phyloP scores from a whole-genome alignment of 2,797 vertebrate species.

The Gambelia wislizenii region DNA sequence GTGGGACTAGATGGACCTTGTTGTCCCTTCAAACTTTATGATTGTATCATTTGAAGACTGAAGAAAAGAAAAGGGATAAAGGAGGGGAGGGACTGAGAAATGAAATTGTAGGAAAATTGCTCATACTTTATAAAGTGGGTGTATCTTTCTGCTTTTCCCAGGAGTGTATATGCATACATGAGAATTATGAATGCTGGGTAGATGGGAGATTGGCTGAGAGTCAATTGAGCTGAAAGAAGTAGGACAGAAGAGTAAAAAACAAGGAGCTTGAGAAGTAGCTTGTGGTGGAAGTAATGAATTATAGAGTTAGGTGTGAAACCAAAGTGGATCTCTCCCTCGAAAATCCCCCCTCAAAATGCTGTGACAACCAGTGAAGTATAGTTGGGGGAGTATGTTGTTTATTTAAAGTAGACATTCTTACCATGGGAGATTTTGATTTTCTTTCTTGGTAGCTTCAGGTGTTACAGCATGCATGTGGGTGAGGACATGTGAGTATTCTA shows the following conservation, averaged over 20 bases:
- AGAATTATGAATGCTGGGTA: not conserved
- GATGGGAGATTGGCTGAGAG: not conserved
- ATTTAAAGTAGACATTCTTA: not conserved
- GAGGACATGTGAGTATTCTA: not conserved
- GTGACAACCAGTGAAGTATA: too few relatives aligned
- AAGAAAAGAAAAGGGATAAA: not conserved
- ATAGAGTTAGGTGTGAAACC: not conserved
- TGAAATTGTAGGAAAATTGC: not conserved
- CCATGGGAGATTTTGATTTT: not conserved
- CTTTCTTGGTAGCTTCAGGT: not conserved
- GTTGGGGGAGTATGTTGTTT: too few relatives aligned
- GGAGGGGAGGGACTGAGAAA: not conserved
- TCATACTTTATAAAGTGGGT: not conserved
- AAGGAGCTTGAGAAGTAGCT: not conserved
- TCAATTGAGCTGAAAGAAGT: not conserved
- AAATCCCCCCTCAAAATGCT: too few relatives aligned
- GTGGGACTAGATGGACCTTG: too few relatives aligned
- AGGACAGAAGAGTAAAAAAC: not conserved
- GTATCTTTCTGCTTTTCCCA: not conserved
- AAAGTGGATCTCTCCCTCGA: too few relatives aligned
- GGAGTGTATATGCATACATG: not conserved
- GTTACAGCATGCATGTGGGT: not conserved
- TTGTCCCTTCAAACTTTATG: too few relatives aligned
- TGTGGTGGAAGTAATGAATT: not conserved
- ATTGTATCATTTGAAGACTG: too few relatives aligned